Evolutionary conservation across 1,140 invertebrate genomes (phyloP).

Genomic region (Sweltsa coloradensis): DNA sequence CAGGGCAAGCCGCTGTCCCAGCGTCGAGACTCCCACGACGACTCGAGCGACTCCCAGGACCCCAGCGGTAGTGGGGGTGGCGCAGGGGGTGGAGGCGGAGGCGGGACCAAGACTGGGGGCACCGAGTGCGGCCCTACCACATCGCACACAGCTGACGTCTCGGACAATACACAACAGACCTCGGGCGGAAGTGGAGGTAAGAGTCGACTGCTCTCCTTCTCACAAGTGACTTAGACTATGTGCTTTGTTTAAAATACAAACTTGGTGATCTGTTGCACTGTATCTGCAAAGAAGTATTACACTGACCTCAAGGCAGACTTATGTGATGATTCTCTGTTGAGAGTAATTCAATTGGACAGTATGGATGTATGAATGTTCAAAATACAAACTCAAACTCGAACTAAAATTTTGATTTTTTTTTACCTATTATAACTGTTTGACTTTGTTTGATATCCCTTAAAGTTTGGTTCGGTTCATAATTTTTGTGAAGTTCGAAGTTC

Average conservation of each 20-base stretch:
- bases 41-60: slow-evolving; percentile 63
- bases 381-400: no score
- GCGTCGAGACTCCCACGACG: slow-evolving; percentile 60
- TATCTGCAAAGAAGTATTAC: no score
- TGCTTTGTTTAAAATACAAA: slow-evolving; percentile 11
- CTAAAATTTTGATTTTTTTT: no score
- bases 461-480: no score
- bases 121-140: slow-evolving; percentile 11
- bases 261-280: no score
- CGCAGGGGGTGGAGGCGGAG: slow-evolving; percentile 24
- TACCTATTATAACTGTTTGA: no score
- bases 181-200: slow-evolving; percentile 16
- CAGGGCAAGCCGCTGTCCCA: slow-evolving; percentile 41
- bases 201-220: slow-evolving; percentile 22
- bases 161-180: slow-evolving; percentile 11
- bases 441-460: no score
- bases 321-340: no score
- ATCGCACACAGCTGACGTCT: neutral
- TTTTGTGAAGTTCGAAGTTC: no score
- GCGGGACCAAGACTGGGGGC: slow-evolving; percentile 15
- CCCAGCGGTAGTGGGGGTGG: slow-evolving; percentile 37
- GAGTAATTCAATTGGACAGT: no score
- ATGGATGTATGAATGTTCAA: no score
- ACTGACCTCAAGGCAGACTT: no score
- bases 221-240: slow-evolving; percentile 26